Evolutionary conservation across 2,797 vertebrate species (phyloP).

Genomic region (Helarctos malayanus): DNA sequence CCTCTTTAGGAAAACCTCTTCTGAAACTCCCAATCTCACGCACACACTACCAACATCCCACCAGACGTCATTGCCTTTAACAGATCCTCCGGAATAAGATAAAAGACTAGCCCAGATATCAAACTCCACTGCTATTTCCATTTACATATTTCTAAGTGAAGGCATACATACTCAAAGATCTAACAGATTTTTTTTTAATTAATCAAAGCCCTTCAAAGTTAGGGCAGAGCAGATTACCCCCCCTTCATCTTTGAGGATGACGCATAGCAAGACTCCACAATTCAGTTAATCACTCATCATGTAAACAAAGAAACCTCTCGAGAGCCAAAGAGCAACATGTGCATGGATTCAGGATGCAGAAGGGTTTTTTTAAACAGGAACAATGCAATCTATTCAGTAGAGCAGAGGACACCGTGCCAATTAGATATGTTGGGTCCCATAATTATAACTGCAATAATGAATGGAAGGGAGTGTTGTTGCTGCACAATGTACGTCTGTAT

Average conservation of each 20-base stretch:
- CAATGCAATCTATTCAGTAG: slow-evolving; percentile 90
- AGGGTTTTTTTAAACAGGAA: slow-evolving; percentile 85
- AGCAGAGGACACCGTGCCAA: slow-evolving; percentile 87
- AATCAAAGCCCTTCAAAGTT: slow-evolving; percentile 68
- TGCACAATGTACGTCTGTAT: slow-evolving; percentile 86
- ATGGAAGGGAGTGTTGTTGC: slow-evolving; percentile 86
- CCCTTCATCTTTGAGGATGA: slow-evolving; percentile 77
- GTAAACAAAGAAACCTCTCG: slow-evolving; percentile 90
- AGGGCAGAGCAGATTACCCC: not conserved
- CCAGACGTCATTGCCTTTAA: not conserved
- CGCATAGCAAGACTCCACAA: slow-evolving; percentile 81
- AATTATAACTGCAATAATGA: slow-evolving; percentile 90
- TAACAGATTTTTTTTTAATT: slow-evolving; percentile 56
- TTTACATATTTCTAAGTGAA: slow-evolving; percentile 65
- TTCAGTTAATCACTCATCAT: slow-evolving; percentile 88
- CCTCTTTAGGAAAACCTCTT: not conserved
- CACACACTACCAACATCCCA: not conserved
- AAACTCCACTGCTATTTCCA: slow-evolving; percentile 22
- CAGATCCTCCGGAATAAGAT: slow-evolving; percentile 37
- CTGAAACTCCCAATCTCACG: not conserved
- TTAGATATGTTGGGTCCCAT: slow-evolving; percentile 90
- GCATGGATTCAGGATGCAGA: slow-evolving; percentile 85
- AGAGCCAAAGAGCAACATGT: slow-evolving; percentile 86
- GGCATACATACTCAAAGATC: slow-evolving; percentile 58
- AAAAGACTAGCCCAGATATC: slow-evolving; percentile 11